Conservation (phyloP, 2,113 vertebrate genomes). For the Ardeotis arabs region DNA sequence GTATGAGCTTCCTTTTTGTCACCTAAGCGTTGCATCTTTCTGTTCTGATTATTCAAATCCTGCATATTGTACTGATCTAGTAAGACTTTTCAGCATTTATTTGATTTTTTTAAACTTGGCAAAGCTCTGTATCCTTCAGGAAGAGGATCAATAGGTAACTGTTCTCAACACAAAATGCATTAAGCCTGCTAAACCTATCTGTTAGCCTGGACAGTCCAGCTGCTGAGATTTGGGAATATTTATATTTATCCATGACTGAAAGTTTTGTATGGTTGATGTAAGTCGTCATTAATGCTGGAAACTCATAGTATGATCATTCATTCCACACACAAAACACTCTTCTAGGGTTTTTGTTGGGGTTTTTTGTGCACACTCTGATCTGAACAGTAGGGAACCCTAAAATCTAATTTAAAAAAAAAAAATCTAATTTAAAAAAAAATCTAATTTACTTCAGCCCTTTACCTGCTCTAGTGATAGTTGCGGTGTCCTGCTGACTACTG, state of each 20-base stretch:
- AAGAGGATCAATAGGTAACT: neutral
- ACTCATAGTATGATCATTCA: neutral
- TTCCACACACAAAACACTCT: neutral
- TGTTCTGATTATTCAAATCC: neutral
- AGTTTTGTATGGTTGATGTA: neutral
- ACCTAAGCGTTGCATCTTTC: neutral
- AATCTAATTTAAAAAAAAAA: neutral
- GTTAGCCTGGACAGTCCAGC: neutral
- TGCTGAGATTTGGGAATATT: neutral
- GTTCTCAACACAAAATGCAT: neutral
- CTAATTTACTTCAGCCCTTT: neutral
- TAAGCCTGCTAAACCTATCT: neutral
- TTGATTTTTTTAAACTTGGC: neutral
- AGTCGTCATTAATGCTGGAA: neutral
- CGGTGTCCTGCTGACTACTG: neutral
- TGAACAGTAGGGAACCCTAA: neutral
- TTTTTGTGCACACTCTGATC: neutral
- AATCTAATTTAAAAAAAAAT: too few relatives aligned
- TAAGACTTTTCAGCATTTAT: neutral
- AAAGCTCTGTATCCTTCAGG: neutral
- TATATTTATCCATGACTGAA: neutral
- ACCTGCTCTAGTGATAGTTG: neutral
- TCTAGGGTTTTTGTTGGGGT: neutral
- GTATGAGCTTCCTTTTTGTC: neutral
- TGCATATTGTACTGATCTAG: neutral